These are phyloP conservation scores for Paguma larvata DNA, from an alignment of 2,797 vertebrate genomes.

Conservation along the genomic window DNA sequence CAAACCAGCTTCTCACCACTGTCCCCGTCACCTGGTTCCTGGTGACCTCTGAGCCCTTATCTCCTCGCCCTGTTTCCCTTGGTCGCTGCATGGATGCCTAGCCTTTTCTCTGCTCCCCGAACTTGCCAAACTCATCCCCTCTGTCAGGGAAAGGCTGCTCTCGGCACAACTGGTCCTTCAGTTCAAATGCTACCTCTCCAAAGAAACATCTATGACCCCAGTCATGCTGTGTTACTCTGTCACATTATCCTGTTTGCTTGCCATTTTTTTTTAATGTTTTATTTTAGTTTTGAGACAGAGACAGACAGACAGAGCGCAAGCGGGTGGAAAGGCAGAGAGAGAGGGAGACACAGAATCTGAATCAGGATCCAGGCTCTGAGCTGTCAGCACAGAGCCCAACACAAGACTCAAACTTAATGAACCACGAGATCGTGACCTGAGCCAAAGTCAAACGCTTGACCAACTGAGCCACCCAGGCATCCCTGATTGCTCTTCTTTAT, in stretches of 20 bases:
- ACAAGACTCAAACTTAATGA: no score
- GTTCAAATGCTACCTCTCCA: neutral
- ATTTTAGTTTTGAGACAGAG: no score
- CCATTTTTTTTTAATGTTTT: neutral
- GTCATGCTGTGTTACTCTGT: neutral
- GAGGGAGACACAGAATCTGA: no score
- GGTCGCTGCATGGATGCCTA: neutral
- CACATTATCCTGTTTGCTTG: rapidly evolving
- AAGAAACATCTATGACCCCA: neutral
- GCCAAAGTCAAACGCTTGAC: no score
- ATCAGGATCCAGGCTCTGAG: no score
- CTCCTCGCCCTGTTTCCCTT: neutral
- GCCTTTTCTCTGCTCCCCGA: neutral
- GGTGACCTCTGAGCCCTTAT: neutral
- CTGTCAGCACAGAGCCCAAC: no score
- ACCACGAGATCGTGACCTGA: no score
- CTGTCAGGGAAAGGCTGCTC: neutral
- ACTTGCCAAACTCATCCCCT: neutral
- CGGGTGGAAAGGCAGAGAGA: no score
- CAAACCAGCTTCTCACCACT: neutral
- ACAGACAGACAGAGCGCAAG: no score
- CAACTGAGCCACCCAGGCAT: no score
- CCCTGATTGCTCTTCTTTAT: neutral
- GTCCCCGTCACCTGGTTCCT: no score
- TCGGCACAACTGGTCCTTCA: neutral